A percentile compares a stretch with the other conserved stretches of the same genome.
These are phyloP conservation scores for Cairina moschata DNA, from an alignment of 2,113 vertebrate genomes.

Conservation along the genomic window DNA sequence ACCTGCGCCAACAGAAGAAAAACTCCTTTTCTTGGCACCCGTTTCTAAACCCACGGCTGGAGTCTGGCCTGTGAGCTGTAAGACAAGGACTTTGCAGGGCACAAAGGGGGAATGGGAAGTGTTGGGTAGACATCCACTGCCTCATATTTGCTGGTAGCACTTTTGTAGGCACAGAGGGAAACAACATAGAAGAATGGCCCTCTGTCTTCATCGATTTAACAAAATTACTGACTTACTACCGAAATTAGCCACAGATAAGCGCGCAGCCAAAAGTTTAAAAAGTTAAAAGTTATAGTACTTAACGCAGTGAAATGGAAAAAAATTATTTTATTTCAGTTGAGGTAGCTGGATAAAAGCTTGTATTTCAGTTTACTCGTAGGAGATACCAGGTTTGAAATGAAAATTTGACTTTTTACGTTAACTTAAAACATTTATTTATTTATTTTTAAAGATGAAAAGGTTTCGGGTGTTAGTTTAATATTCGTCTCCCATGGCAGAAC, in stretches of 20 bases:
- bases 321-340: neutral
- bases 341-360: neutral
- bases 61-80: neutral
- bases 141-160: neutral
- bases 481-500: neutral
- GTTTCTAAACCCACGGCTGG: rapidly evolving
- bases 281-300: neutral
- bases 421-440: neutral
- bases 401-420: neutral
- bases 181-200: rapidly evolving
- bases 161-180: neutral
- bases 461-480: neutral
- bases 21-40: neutral
- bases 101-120: neutral
- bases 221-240: neutral
- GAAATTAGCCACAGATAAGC: neutral
- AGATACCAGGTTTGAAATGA: neutral
- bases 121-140: neutral
- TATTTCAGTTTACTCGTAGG: neutral
- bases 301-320: neutral
- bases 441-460: neutral
- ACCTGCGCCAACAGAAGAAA: neutral
- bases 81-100: neutral
- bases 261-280: neutral
- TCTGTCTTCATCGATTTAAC: neutral